phyloP scores from a whole-genome alignment of 2,797 vertebrate genomes.

The Semotilus atromaculatus region DNA sequence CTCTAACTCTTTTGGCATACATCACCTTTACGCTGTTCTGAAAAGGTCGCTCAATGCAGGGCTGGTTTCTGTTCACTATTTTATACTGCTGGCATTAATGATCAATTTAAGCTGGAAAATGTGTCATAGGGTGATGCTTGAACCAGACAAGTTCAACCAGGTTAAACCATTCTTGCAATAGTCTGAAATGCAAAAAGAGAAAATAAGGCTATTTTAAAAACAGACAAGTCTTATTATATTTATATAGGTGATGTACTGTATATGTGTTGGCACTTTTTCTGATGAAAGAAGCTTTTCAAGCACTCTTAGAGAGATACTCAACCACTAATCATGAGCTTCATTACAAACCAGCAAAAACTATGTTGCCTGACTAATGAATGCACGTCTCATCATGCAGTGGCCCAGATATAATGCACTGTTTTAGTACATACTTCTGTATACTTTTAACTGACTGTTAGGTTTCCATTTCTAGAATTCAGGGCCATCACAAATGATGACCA shows the following conservation, averaged over 20 bases:
- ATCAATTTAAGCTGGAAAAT: constrained; percentile 24
- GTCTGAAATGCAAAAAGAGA: neutral
- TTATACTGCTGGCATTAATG: constrained; percentile 37
- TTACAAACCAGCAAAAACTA: constrained; percentile 44
- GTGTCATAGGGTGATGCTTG: constrained; percentile 27
- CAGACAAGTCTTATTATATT: neutral
- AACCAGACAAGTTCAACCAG: constrained; percentile 19
- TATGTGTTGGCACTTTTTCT: neutral
- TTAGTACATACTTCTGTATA: neutral
- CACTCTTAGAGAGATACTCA: constrained; percentile 26
- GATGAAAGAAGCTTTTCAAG: constrained; percentile 34
- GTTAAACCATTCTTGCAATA: neutral
- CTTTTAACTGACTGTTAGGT: neutral
- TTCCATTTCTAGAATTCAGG: constrained; percentile 25
- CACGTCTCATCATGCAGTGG: neutral
- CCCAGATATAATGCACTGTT: neutral
- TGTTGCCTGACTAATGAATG: constrained; percentile 42
- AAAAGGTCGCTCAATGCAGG: constrained; percentile 51
- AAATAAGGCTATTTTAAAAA: neutral
- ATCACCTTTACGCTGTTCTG: constrained; percentile 38
- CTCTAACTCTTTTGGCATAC: constrained; percentile 31
- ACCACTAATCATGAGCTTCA: constrained; percentile 51
- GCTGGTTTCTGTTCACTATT: constrained; percentile 26
- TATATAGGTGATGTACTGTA: neutral
- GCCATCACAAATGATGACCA: constrained; percentile 51